Percentiles rank a stretch among this genome's conserved stretches.
These are phyloP conservation scores for Trissolcus japonicus DNA, from an alignment of 2,888 invertebrate species.

Conservation along the genomic window DNA sequence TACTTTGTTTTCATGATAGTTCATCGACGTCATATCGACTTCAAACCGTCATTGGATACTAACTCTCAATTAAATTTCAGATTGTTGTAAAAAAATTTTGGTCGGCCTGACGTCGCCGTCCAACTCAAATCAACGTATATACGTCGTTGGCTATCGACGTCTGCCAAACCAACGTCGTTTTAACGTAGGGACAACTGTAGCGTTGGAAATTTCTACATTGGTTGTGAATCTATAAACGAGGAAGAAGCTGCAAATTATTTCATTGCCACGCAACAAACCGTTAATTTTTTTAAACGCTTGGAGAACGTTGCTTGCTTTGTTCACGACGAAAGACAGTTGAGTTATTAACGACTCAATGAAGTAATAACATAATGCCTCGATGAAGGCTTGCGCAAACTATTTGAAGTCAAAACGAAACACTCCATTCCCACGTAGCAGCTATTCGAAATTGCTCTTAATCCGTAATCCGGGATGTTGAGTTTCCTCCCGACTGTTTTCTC, in stretches of 20 bases:
- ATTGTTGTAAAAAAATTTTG: too few relatives aligned
- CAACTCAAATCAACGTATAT: too few relatives aligned
- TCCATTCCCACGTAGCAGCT: slow-evolving; percentile 69
- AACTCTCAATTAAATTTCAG: too few relatives aligned
- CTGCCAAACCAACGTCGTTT: too few relatives aligned
- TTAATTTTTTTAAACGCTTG: slow-evolving; percentile 35
- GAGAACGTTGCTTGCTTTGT: slow-evolving; percentile 48
- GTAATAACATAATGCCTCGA: slow-evolving; percentile 51
- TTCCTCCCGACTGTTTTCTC: slow-evolving; percentile 70
- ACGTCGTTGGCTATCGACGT: too few relatives aligned
- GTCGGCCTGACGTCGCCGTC: too few relatives aligned
- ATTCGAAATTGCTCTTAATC: slow-evolving; percentile 75
- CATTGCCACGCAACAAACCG: neutral
- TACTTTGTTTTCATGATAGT: too few relatives aligned
- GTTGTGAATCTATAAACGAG: too few relatives aligned
- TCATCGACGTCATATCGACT: too few relatives aligned
- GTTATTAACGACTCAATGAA: slow-evolving; percentile 52
- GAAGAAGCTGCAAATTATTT: neutral
- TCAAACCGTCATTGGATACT: too few relatives aligned
- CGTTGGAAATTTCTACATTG: too few relatives aligned
- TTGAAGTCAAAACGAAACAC: slow-evolving; percentile 64
- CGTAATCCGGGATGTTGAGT: slow-evolving; percentile 73
- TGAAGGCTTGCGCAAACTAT: slow-evolving; percentile 46
- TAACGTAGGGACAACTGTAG: too few relatives aligned
- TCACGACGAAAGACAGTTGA: slow-evolving; percentile 40